Conservation (phyloP, 2,797 vertebrate genomes). For the Hydrophis major region DNA sequence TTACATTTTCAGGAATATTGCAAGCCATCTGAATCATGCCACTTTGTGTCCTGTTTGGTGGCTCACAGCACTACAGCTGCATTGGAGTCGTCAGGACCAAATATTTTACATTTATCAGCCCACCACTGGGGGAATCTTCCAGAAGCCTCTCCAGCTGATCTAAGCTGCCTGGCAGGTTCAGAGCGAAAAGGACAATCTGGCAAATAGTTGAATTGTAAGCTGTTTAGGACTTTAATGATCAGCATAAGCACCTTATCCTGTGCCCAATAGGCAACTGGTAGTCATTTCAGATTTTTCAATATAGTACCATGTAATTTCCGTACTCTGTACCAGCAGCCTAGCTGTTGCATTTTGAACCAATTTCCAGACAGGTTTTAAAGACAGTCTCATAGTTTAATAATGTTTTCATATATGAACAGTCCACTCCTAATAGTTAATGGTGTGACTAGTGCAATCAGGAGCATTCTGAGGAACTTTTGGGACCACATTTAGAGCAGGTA, state of each 20-base stretch:
- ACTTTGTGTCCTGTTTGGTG: neutral
- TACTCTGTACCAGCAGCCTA: neutral
- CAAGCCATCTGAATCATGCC: neutral
- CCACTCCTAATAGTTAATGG: neutral
- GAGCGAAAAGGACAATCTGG: neutral
- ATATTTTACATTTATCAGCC: neutral
- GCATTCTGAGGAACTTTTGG: neutral
- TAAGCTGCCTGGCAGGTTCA: neutral
- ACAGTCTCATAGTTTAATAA: neutral
- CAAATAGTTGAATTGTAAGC: neutral
- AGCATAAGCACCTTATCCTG: neutral
- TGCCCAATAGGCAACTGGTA: neutral
- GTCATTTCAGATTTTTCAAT: neutral
- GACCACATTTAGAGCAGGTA: neutral
- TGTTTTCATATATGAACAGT: neutral
- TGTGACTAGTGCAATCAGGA: neutral
- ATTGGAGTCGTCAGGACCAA: neutral
- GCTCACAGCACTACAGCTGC: neutral
- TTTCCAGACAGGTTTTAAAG: neutral
- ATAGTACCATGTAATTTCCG: neutral
- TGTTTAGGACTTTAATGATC: neutral
- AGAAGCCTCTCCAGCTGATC: neutral
- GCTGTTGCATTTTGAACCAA: neutral
- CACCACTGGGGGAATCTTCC: neutral
- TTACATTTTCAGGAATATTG: neutral